phyloP scores from a whole-genome alignment of 2,888 invertebrate genomes.

The Cephonodes hylas region DNA sequence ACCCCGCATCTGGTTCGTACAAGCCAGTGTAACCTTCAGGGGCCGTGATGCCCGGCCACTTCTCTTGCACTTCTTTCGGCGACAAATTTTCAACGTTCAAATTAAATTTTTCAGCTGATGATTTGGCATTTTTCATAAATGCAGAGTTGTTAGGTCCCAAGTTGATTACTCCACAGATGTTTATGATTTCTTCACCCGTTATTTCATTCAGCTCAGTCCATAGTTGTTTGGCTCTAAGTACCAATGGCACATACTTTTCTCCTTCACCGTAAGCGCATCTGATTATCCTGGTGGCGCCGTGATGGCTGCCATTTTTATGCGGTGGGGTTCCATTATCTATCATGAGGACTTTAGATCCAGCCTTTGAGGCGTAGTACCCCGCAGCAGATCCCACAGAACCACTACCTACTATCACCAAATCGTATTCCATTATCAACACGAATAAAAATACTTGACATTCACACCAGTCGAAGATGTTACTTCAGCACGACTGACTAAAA shows the following conservation, averaged over 20 bases:
- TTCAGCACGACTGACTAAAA: no score
- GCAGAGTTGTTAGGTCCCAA: conserved; percentile 4
- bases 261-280: conserved; percentile 14
- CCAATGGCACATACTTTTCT: conserved; percentile 10
- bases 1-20: conserved; percentile 12
- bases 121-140: conserved; percentile 11
- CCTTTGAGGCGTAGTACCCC: conserved; percentile 14
- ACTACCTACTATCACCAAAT: conserved; percentile 14
- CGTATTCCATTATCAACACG: not conserved
- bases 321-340: conserved; percentile 11
- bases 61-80: not conserved
- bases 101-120: not conserved
- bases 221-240: conserved; percentile 7
- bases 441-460: not conserved
- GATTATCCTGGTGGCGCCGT: conserved; percentile 11
- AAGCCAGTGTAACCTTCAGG: conserved; percentile 9
- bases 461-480: not conserved
- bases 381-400: conserved; percentile 15
- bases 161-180: conserved; percentile 12
- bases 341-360: conserved; percentile 12
- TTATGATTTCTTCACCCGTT: not conserved
- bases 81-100: conserved; percentile 9
- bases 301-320: conserved; percentile 9
- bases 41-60: not conserved
- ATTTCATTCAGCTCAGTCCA: conserved; percentile 6